These are phyloP conservation scores for Sisor rabdophorus DNA, from an alignment of 2,113 vertebrate species.

Conservation along the genomic window DNA sequence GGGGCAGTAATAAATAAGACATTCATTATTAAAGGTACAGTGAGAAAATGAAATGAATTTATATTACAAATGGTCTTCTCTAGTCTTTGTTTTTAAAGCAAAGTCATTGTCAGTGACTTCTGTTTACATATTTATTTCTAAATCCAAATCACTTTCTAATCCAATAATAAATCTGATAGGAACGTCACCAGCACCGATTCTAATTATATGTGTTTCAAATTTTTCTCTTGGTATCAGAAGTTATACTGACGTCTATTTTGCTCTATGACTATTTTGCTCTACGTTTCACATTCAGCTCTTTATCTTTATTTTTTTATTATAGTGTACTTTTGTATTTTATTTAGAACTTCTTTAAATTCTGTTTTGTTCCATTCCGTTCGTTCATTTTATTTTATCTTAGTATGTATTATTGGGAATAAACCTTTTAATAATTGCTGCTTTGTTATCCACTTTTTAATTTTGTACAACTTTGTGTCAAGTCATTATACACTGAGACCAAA, in stretches of 20 bases:
- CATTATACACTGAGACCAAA: not conserved
- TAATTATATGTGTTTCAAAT: too few relatives aligned
- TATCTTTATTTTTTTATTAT: too few relatives aligned
- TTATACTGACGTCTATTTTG: too few relatives aligned
- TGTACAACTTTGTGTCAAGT: not conserved
- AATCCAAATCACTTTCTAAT: not conserved
- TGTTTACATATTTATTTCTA: not conserved
- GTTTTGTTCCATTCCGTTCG: too few relatives aligned
- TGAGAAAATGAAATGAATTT: not conserved
- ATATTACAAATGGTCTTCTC: not conserved
- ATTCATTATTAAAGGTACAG: not conserved
- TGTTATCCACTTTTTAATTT: not conserved
- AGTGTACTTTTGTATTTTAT: too few relatives aligned
- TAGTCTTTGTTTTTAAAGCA: not conserved
- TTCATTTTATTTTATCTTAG: not conserved
- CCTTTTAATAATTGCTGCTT: not conserved
- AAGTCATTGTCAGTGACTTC: too few relatives aligned
- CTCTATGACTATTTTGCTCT: too few relatives aligned
- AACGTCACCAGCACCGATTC: too few relatives aligned
- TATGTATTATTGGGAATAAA: conserved; percentile 18
- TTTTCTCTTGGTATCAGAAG: too few relatives aligned
- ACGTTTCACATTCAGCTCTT: too few relatives aligned
- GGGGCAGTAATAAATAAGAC: not conserved
- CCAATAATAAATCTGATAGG: too few relatives aligned
- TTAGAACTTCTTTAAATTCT: too few relatives aligned